Evolutionary conservation across 2,113 vertebrate genomes (phyloP).

Genomic region (Sinocyclocheilus grahami): DNA sequence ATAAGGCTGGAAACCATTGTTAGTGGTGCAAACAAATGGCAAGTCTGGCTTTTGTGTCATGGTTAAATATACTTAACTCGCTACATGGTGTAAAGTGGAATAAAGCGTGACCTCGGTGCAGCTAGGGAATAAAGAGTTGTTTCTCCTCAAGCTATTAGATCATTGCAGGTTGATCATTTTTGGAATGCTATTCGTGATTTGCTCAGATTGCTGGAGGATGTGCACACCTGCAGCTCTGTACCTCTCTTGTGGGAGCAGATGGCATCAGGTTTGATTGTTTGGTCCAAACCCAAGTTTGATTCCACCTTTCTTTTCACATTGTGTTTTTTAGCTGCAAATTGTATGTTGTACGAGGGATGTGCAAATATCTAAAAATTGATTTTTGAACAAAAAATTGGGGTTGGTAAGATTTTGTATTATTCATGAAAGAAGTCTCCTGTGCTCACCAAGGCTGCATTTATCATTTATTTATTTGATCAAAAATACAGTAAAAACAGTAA

Average conservation of each 20-base stretch:
- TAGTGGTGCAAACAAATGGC: conserved; percentile 59
- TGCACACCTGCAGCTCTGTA: conserved; percentile 13
- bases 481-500: background rate
- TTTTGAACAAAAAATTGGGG: background rate
- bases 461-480: background rate
- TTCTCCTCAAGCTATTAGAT: background rate
- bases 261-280: conserved; percentile 4
- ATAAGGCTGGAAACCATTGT: conserved; percentile 52
- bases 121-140: conserved; percentile 15
- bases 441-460: background rate
- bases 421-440: background rate
- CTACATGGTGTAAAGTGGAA: conserved; percentile 37
- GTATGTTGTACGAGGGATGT: background rate
- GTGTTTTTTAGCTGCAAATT: background rate
- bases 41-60: conserved; percentile 46
- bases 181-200: conserved; percentile 18
- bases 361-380: background rate
- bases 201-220: conserved; percentile 31
- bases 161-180: conserved; percentile 17
- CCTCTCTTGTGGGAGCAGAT: conserved; percentile 14
- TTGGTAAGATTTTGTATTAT: background rate
- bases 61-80: conserved; percentile 50
- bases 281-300: conserved; percentile 23
- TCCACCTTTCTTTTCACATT: background rate
- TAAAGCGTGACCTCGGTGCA: conserved; percentile 31